These are phyloP conservation scores for Phaethon lepturus DNA, from an alignment of 2,113 vertebrate species.

Conservation along the genomic window DNA sequence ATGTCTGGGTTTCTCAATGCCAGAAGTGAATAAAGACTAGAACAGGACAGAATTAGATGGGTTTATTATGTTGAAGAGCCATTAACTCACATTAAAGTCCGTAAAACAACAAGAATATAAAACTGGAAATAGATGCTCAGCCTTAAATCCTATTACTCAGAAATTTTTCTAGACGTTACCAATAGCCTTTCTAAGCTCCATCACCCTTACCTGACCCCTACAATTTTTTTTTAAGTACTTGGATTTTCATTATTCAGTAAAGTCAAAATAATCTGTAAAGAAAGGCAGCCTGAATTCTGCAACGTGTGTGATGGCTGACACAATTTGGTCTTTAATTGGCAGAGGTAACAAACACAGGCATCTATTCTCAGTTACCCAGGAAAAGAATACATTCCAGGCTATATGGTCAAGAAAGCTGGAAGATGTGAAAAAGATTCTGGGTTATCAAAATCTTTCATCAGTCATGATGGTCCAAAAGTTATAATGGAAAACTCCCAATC, in stretches of 20 bases:
- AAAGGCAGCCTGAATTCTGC: neutral
- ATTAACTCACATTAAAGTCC: conserved; percentile 24
- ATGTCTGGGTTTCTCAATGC: conserved; percentile 34
- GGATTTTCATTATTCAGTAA: neutral
- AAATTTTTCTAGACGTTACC: conserved; percentile 14
- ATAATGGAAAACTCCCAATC: neutral
- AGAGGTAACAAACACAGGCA: neutral
- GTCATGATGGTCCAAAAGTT: neutral
- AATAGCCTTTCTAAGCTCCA: neutral
- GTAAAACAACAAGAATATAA: conserved; percentile 36
- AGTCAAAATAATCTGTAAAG: neutral
- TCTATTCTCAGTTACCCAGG: neutral
- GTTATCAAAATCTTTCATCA: neutral
- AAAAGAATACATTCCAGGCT: neutral
- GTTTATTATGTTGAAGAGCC: conserved; percentile 26
- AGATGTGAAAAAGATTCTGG: neutral
- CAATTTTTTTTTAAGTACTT: neutral
- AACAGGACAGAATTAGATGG: conserved; percentile 27
- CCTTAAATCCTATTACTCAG: conserved; percentile 36
- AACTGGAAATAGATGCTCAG: conserved; percentile 33
- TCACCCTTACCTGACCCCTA: neutral
- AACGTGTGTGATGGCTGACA: neutral
- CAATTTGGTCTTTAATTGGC: neutral
- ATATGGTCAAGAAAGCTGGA: neutral
- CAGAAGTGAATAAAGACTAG: conserved; percentile 40